Percentiles rank a stretch among this genome's conserved stretches.
These are phyloP conservation scores for Cyclophora albipunctata DNA, from an alignment of 2,888 invertebrate species.

Conservation along the genomic window DNA sequence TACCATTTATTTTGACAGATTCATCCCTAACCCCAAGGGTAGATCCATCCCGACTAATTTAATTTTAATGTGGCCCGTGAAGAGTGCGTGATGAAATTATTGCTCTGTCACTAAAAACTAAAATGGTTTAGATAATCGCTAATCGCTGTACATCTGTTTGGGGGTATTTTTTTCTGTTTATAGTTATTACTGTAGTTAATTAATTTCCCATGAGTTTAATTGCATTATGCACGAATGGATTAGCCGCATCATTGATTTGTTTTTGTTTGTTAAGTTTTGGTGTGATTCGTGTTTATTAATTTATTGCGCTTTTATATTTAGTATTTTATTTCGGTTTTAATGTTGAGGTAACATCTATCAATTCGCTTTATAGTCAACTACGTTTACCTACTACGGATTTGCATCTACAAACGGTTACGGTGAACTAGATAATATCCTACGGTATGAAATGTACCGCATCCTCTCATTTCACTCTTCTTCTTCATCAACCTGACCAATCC, in stretches of 20 bases:
- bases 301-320: neutral
- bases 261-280: constrained; percentile 30
- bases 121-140: constrained; percentile 59
- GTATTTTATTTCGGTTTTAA: constrained; percentile 5
- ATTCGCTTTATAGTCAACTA: too few relatives aligned
- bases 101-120: constrained; percentile 65
- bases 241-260: constrained; percentile 46
- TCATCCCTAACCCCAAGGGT: constrained; percentile 42
- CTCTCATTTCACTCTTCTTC: too few relatives aligned
- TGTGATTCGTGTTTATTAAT: constrained; percentile 11
- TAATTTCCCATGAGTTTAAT: constrained; percentile 53
- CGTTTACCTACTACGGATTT: too few relatives aligned
- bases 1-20: constrained; percentile 58
- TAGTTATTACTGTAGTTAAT: constrained; percentile 48
- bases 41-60: constrained; percentile 58
- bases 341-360: neutral
- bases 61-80: constrained; percentile 69
- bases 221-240: constrained; percentile 51
- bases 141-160: constrained; percentile 42
- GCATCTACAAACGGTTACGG: too few relatives aligned
- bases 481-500: too few relatives aligned
- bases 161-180: constrained; percentile 49
- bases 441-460: too few relatives aligned
- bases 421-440: too few relatives aligned
- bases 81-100: constrained; percentile 70